Conservation (phyloP, 53 echinoderm and acorn worm species). For the Echinarachnius parma region DNA sequence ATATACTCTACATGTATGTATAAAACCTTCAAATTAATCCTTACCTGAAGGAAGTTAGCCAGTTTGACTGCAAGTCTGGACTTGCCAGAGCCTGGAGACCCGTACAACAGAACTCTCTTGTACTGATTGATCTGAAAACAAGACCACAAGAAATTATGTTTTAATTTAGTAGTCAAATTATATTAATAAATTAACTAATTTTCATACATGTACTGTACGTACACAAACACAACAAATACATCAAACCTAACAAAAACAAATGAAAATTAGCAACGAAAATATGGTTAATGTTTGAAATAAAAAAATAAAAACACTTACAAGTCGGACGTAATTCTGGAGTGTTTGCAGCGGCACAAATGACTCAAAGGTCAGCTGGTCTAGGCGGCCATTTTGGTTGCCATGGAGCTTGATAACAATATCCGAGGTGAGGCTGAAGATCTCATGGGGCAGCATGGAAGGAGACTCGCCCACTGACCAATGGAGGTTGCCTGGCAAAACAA, state of each 20-base stretch:
- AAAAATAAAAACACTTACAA: no score
- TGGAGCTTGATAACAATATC: slow-evolving; percentile 69
- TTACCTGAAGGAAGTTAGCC: slow-evolving; percentile 84
- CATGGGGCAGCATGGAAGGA: slow-evolving; percentile 63
- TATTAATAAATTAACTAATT: no score
- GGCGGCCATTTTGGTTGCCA: slow-evolving; percentile 59
- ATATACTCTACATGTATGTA: no score
- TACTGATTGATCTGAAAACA: slow-evolving; percentile 84
- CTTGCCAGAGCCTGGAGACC: slow-evolving; percentile 82
- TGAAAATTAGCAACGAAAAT: no score
- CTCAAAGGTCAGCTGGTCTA: slow-evolving; percentile 88
- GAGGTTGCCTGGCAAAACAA: slow-evolving; percentile 61
- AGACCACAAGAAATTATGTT: neutral
- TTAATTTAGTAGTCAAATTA: neutral
- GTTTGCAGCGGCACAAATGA: slow-evolving; percentile 64
- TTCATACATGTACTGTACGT: no score
- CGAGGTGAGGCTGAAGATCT: slow-evolving; percentile 66
- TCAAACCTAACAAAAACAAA: no score
- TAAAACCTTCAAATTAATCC: no score
- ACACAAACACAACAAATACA: no score
- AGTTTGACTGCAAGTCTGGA: slow-evolving; percentile 67
- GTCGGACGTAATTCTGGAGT: slow-evolving; percentile 82
- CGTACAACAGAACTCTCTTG: slow-evolving; percentile 92
- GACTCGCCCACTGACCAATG: slow-evolving; percentile 74
- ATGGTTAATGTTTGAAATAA: no score